Base-by-base conservation (phyloP, 1,140 invertebrate genomes). In the Amyelois transitella region DNA sequence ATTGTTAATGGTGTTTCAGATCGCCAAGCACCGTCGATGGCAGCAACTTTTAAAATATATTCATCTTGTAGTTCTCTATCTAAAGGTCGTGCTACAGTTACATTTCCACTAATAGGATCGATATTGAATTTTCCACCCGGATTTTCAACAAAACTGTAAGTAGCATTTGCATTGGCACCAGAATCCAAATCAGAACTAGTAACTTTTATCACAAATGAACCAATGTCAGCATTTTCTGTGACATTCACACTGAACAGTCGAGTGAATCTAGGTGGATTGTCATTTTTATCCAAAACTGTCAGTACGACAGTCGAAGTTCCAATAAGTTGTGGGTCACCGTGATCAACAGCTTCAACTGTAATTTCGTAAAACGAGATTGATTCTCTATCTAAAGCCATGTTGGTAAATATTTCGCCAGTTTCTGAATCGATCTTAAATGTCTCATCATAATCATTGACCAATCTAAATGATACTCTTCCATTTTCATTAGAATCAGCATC, bases 231-330 rank as follows among this genome's bases (percentile, higher is more conserved):
- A 86, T 99, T 98, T 89, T 99, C 98, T 0, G 97, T 98, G 0
- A 99, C 96, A 75, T 98, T 98, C 0, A 97, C 95, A 71, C 94
- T 97, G 79, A 98, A 98, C 0, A 98, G 84, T 47, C 96, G 88
- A 0, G 96, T 98, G 77, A 99, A 99, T 58, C 94, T 91, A 0
- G 97, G 97, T 7, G 96, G 95, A 83, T 98, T 98, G 81, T 99
- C 97, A 86, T 99, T 99, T 81, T 97, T 97, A 75, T 99, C 97
- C 14, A 94, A 77, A 12, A 99, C 92, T 4, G 92, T 95, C 0
- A 99, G 90, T 12, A 96, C 72, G 0, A 99, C 94, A 21, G 94
- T 96, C 0, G 96, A 93, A 0, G 94, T 94, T 6, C 97, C 96
- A 0, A 95, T 94, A 44, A 96, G 81, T 52, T 92, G 91, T 0